A percentile compares a stretch with the other conserved stretches of the same genome.
These are phyloP conservation scores for Agriopis leucophaearia DNA, from an alignment of 2,888 invertebrate species.

Conservation along the genomic window DNA sequence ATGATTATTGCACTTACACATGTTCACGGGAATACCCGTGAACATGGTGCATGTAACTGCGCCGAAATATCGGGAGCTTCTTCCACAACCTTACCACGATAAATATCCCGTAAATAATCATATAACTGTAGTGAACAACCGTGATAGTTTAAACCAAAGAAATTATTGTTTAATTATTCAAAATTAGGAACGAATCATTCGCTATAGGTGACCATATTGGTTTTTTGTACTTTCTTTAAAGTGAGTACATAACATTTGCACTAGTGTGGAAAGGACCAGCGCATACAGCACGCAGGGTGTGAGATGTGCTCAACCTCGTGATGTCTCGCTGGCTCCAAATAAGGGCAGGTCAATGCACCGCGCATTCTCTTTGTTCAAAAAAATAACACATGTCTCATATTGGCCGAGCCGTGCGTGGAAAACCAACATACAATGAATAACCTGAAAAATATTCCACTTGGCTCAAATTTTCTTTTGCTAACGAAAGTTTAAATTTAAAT, in stretches of 20 bases:
- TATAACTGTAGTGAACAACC: too few species aligned
- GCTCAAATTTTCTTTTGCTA: conserved; percentile 43
- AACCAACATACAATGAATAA: conserved; percentile 61
- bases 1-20: too few species aligned
- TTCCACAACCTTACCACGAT: too few species aligned
- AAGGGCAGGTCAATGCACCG: conserved; percentile 79
- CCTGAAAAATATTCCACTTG: conserved; percentile 41
- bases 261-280: conserved; percentile 45
- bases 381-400: conserved; percentile 70
- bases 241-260: conserved; percentile 8
- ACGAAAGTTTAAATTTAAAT: conserved; percentile 37
- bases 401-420: conserved; percentile 72
- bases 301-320: conserved; percentile 48
- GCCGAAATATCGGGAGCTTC: too few species aligned
- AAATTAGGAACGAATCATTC: too few species aligned
- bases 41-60: too few species aligned
- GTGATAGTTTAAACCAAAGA: too few species aligned
- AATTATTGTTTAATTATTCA: too few species aligned
- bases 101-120: too few species aligned
- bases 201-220: too few species aligned
- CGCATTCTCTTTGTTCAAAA: conserved; percentile 77
- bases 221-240: not conserved
- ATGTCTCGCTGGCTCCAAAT: conserved; percentile 73
- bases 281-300: conserved; percentile 44
- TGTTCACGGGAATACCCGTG: too few species aligned